phyloP scores from a whole-genome alignment of 1,140 invertebrate genomes.

The Rhagoletis zephyria region DNA sequence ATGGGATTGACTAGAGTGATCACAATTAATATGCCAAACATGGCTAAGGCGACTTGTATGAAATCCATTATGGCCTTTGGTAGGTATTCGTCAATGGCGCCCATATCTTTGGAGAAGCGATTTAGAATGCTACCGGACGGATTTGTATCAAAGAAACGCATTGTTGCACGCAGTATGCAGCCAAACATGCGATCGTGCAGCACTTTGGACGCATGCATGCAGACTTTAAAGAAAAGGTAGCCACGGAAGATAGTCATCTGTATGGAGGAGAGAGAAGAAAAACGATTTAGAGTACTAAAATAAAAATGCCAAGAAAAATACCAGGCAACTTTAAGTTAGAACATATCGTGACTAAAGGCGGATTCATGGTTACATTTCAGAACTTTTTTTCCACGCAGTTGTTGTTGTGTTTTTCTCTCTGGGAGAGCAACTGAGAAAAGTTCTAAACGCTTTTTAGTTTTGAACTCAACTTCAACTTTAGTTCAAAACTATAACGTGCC shows the following conservation, averaged over 20 bases:
- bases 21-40: constrained; percentile 79
- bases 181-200: constrained; percentile 90
- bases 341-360: too few species aligned
- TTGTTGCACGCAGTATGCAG: constrained; percentile 82
- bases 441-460: too few species aligned
- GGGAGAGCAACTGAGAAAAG: too few species aligned
- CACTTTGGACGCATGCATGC: constrained; percentile 84
- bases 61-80: constrained; percentile 82
- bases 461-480: too few species aligned
- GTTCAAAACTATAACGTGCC: too few species aligned
- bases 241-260: constrained; percentile 77
- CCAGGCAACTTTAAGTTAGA: too few species aligned
- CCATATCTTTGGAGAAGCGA: constrained; percentile 86
- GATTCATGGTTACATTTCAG: too few species aligned
- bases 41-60: constrained; percentile 75
- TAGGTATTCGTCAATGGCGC: constrained; percentile 85
- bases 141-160: constrained; percentile 90
- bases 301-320: too few species aligned
- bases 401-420: too few species aligned
- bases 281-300: not conserved
- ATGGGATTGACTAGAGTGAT: constrained; percentile 83
- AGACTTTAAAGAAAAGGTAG: constrained; percentile 84
- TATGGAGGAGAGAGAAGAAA: constrained; percentile 56
- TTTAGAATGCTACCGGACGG: constrained; percentile 86
- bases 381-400: too few species aligned